Conservation (phyloP, 2,113 vertebrate species). For the Equus quagga region DNA sequence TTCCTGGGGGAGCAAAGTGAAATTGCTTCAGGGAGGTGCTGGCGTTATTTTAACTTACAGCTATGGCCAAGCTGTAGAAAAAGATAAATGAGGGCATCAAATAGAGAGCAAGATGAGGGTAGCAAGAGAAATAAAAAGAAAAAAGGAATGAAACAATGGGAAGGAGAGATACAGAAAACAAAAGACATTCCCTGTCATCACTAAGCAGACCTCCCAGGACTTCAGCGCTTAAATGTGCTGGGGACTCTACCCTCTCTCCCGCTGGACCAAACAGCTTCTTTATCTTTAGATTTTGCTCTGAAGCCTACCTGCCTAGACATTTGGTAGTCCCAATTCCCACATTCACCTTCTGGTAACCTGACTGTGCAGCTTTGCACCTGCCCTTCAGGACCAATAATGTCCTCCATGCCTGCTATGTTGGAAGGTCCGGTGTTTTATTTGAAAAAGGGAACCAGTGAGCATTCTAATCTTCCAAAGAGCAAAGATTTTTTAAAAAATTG, state of each 20-base stretch:
- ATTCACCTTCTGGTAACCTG: background rate
- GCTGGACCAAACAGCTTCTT: background rate
- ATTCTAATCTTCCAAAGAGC: background rate
- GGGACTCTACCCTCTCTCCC: background rate
- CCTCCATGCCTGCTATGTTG: background rate
- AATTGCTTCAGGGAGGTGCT: background rate
- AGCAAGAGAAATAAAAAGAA: background rate
- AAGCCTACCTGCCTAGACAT: background rate
- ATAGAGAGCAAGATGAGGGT: background rate
- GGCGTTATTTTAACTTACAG: background rate
- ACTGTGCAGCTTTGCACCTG: background rate
- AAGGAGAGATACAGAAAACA: background rate
- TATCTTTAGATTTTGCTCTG: background rate
- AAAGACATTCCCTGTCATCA: background rate
- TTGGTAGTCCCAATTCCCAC: background rate
- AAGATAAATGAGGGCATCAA: background rate
- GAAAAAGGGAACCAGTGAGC: background rate
- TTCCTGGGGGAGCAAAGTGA: background rate
- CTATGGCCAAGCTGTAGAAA: background rate
- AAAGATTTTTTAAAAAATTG: background rate
- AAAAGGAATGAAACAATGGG: background rate
- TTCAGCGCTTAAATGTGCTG: background rate
- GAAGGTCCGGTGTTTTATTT: background rate
- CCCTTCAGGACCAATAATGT: background rate
- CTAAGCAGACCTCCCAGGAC: background rate